phyloP scores from a whole-genome alignment of 2,888 invertebrate genomes.

The Lasioglossum leucozonium region DNA sequence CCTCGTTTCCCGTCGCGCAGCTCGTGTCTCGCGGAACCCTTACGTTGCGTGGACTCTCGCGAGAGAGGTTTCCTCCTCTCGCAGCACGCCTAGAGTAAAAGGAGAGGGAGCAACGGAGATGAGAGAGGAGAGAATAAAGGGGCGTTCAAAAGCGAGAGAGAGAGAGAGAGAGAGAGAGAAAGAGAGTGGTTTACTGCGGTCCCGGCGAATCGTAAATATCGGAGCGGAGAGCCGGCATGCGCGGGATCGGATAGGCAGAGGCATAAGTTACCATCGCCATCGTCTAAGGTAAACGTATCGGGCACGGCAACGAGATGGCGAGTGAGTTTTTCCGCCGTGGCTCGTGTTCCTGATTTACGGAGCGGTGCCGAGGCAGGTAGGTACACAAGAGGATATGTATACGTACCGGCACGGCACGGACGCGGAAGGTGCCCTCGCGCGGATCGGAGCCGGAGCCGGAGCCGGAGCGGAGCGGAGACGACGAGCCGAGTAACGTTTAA shows the following conservation, averaged over 20 bases:
- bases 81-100: constrained; percentile 8
- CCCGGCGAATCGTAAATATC: constrained; percentile 79
- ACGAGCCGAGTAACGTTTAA: constrained; percentile 67
- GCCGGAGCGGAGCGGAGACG: constrained; percentile 39
- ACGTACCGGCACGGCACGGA: constrained; percentile 67
- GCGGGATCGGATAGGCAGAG: constrained; percentile 73
- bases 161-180: too few relatives aligned
- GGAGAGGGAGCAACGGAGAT: constrained; percentile 9
- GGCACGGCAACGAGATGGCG: constrained; percentile 64
- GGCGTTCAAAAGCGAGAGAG: too few relatives aligned
- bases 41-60: neutral
- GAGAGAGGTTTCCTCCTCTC: neutral
- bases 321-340: constrained; percentile 72
- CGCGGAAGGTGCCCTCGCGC: constrained; percentile 69
- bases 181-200: constrained; percentile 73
- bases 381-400: constrained; percentile 48
- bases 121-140: constrained; percentile 26
- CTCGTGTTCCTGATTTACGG: constrained; percentile 80
- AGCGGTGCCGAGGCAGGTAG: constrained; percentile 67
- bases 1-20: neutral
- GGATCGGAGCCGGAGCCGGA: neutral
- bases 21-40: neutral
- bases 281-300: constrained; percentile 74
- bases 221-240: constrained; percentile 64
- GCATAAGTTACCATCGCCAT: constrained; percentile 79